Conservation (phyloP, 2,888 invertebrate species). For the Drosophila mayaguana region DNA sequence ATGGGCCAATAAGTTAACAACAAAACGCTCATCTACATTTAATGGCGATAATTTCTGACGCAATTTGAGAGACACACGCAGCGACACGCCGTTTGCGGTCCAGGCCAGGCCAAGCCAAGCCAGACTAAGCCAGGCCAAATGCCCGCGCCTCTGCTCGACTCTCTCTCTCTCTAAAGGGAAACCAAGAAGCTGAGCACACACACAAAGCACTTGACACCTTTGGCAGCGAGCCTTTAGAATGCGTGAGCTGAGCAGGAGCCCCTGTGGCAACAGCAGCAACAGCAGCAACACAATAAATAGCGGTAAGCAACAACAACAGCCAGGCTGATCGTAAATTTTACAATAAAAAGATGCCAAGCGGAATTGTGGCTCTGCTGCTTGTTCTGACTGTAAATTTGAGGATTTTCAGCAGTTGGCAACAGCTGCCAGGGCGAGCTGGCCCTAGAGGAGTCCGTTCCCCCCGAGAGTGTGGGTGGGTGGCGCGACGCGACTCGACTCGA, state of each 20-base stretch:
- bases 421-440: slow-evolving; percentile 49
- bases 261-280: background rate
- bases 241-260: slow-evolving; percentile 35
- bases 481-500: background rate
- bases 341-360: slow-evolving; percentile 46
- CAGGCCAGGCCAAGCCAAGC: background rate
- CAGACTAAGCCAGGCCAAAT: background rate
- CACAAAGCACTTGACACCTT: slow-evolving; percentile 75
- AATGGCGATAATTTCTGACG: slow-evolving; percentile 81
- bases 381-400: slow-evolving; percentile 68
- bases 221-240: slow-evolving; percentile 37
- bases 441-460: background rate
- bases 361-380: slow-evolving; percentile 1
- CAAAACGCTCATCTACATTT: slow-evolving; percentile 83
- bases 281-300: slow-evolving; percentile 48
- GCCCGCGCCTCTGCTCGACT: slow-evolving; percentile 26
- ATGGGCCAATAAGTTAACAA: slow-evolving; percentile 78
- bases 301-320: slow-evolving; percentile 32
- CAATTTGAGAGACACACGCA: slow-evolving; percentile 72
- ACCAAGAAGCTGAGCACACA: slow-evolving; percentile 69
- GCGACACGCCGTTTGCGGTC: slow-evolving; percentile 31
- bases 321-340: slow-evolving; percentile 70
- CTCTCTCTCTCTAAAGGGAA: slow-evolving; percentile 32
- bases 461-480: slow-evolving; percentile 20
- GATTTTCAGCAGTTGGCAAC: slow-evolving; percentile 72